These are phyloP conservation scores for Caenorhabditis zanzibari DNA, from an alignment of 2,888 invertebrate genomes.

Conservation along the genomic window DNA sequence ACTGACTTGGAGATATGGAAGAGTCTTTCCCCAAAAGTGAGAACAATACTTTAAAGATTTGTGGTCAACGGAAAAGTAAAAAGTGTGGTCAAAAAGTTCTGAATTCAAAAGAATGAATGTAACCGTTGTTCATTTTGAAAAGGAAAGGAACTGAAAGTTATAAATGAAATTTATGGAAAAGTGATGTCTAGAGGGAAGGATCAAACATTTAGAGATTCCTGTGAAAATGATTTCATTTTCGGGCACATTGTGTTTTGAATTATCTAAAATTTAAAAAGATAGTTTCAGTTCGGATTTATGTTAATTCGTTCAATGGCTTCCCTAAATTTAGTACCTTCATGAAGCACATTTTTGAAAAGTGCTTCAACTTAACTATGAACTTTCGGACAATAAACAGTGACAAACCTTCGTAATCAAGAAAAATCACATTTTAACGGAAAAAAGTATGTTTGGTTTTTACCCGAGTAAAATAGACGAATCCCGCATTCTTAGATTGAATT, in stretches of 20 bases:
- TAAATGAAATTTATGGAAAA: conserved; percentile 16
- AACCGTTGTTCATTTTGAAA: conserved; percentile 7
- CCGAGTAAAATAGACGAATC: neutral
- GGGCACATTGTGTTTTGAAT: conserved; percentile 6
- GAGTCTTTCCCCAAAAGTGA: neutral
- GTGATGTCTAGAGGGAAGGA: conserved; percentile 20
- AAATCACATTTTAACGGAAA: too few species aligned
- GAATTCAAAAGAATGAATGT: neutral
- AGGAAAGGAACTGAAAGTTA: conserved; percentile 15
- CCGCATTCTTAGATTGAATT: neutral
- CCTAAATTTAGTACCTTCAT: neutral
- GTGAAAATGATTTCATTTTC: conserved; percentile 25
- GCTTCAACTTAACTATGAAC: neutral
- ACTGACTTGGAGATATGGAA: neutral
- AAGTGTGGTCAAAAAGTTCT: conserved; percentile 9
- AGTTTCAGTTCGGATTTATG: neutral
- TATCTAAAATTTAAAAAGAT: neutral
- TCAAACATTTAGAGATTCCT: neutral
- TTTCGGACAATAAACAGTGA: too few species aligned
- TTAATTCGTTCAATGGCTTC: conserved; percentile 5
- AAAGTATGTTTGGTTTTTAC: too few species aligned
- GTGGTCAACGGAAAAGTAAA: conserved; percentile 11
- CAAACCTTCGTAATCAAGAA: too few species aligned
- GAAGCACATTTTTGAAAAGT: neutral
- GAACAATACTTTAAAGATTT: neutral